Conservation (phyloP, 2,888 invertebrate genomes). For the Xylophagus ater region DNA sequence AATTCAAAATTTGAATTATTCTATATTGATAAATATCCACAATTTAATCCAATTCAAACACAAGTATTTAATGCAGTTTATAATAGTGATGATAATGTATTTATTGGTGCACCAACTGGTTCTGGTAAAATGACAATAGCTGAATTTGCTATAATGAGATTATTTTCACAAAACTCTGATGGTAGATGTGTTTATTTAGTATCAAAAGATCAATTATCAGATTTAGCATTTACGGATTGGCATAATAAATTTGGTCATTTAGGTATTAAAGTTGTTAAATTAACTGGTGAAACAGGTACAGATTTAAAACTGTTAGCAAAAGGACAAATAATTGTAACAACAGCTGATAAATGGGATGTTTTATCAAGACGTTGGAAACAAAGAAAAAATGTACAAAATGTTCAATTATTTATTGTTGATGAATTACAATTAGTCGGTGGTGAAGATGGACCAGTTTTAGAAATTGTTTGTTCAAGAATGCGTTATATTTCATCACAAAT, state of each 20-base stretch:
- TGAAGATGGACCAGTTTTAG: slow-evolving; percentile 86
- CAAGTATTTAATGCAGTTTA: slow-evolving; percentile 98
- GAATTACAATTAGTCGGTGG: slow-evolving; percentile 87
- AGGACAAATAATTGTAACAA: slow-evolving; percentile 92
- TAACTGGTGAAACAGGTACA: slow-evolving; percentile 95
- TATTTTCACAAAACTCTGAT: slow-evolving; percentile 62
- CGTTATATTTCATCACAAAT: slow-evolving; percentile 95
- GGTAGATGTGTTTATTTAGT: slow-evolving; percentile 88
- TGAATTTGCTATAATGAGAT: slow-evolving; percentile 86
- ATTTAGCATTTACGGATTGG: slow-evolving; percentile 85
- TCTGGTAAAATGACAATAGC: slow-evolving; percentile 91
- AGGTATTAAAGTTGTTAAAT: slow-evolving; percentile 70
- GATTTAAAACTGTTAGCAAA: slow-evolving; percentile 88
- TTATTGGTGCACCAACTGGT: slow-evolving; percentile 87
- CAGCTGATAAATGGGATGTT: slow-evolving; percentile 98
- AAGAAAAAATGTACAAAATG: slow-evolving; percentile 93
- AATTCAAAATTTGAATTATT: slow-evolving; percentile 77
- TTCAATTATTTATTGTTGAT: slow-evolving; percentile 92
- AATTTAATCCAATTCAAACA: slow-evolving; percentile 98
- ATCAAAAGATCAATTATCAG: slow-evolving; percentile 84
- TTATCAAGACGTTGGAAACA: slow-evolving; percentile 98
- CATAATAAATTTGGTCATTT: slow-evolving; percentile 76
- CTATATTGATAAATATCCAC: slow-evolving; percentile 75
- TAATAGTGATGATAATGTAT: slow-evolving; percentile 96
- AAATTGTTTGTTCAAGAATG: slow-evolving; percentile 83